These are phyloP conservation scores for Neodon shergylaensis DNA, from an alignment of 2,113 vertebrate species.

Conservation along the genomic window DNA sequence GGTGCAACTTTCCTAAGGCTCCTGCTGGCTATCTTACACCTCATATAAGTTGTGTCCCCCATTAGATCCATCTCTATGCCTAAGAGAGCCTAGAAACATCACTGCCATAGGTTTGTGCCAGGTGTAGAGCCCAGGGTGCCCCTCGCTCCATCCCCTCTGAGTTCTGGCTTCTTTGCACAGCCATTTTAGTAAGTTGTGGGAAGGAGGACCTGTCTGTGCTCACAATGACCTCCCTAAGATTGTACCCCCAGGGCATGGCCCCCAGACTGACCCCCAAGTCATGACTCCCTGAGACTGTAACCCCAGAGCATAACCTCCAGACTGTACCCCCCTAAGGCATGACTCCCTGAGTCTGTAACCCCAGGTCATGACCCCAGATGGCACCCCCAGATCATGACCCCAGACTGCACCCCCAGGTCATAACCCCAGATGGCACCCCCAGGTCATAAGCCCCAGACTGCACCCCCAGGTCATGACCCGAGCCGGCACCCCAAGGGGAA, in stretches of 20 bases:
- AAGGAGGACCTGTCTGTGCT: neutral
- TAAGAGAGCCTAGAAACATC: neutral
- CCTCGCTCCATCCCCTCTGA: neutral
- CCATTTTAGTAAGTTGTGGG: neutral
- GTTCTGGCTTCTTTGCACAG: neutral
- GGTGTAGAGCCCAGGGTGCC: neutral
- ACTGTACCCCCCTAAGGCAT: neutral
- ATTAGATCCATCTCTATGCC: rapidly evolving
- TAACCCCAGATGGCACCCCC: neutral
- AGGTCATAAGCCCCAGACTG: neutral
- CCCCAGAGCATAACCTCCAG: neutral
- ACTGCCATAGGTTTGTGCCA: rapidly evolving
- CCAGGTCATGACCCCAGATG: neutral
- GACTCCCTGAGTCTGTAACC: neutral
- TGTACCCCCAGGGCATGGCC: neutral
- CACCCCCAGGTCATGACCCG: neutral
- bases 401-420: neutral
- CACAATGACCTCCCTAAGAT: neutral
- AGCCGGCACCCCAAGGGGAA: neutral
- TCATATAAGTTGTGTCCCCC: neutral
- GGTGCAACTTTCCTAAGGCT: rapidly evolving
- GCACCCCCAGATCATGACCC: neutral
- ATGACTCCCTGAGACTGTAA: neutral
- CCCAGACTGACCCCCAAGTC: neutral
- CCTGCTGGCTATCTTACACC: rapidly evolving